These are phyloP conservation scores for Florisuga fusca DNA, from an alignment of 2,797 vertebrate species.

Conservation along the genomic window DNA sequence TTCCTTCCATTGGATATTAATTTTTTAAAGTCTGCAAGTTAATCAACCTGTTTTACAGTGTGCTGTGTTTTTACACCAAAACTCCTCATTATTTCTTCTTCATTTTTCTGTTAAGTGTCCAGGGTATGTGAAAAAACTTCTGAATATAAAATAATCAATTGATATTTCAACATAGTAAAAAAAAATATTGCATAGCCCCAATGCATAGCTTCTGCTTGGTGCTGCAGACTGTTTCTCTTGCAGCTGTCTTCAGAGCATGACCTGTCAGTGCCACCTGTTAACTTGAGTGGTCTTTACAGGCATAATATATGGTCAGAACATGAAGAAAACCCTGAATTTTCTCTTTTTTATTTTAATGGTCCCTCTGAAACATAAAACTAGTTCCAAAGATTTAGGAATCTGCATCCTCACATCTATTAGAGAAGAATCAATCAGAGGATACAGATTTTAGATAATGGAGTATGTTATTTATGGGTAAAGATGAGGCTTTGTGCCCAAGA, in stretches of 20 bases:
- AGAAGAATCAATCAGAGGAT: not conserved
- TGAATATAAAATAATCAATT: constrained; percentile 67
- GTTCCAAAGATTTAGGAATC: not conserved
- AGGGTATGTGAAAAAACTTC: constrained; percentile 55
- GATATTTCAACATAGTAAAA: not conserved
- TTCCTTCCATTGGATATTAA: constrained; percentile 66
- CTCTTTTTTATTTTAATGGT: not conserved
- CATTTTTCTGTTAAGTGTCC: constrained; percentile 60
- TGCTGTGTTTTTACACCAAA: constrained; percentile 69
- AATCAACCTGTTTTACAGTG: constrained; percentile 60
- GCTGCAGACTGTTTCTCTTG: constrained; percentile 16
- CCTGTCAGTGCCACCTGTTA: constrained; percentile 46
- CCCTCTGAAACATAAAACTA: constrained; percentile 8
- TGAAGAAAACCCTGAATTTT: constrained; percentile 7
- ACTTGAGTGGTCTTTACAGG: constrained; percentile 2
- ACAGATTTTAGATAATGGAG: not conserved
- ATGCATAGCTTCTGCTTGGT: constrained; percentile 1
- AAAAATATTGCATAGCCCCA: not conserved
- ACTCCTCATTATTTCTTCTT: constrained; percentile 62
- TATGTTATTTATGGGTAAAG: not conserved
- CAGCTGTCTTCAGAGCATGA: not conserved
- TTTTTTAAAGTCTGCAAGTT: constrained; percentile 65
- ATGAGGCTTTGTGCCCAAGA: not conserved
- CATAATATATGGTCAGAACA: constrained; percentile 17
- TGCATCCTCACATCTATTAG: not conserved